Base-by-base conservation (phyloP, 53 echinoderm and acorn worm species). In the Paracentrotus lividus region DNA sequence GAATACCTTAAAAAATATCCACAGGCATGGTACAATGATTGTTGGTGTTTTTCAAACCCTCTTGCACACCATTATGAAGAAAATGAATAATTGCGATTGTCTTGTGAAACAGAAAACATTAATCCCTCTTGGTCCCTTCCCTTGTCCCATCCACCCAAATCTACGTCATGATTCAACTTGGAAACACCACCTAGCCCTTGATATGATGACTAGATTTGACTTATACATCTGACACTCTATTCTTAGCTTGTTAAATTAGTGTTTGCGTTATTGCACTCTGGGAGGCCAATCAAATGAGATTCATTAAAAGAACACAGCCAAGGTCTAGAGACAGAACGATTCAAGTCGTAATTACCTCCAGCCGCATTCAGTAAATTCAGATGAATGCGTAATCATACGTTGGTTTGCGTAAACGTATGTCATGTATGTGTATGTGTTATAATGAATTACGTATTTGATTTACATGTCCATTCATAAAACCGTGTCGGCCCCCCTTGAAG, bases 281-380 rank as follows among this genome's bases (percentile, higher is more conserved):
- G 88, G 88, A 88, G 88, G 36, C 88, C 88, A 88, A 88, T 57
- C 55, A 58, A 88, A 58, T 54, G 56, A 88, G 88, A 55, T 54
- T 88, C 88, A 88, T 88, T 88, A 88, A 85, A 85, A 14, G 88
- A 33, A 88, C 34, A 29, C 27, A 59, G 29, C 88, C 88, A 88
- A 88, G 88, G 88, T 57, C 58, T 33, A 54, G 33, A 57, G 88
- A 88, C 88, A 57, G 23, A n/a, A 38, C 23, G 53, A 88, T 59
- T 88, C 27, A 31, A 88, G 53, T 36, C 60, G 18, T 88, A 88
- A 88, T 88, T 55, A 88, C 34, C 34, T 58, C 59, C 38, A 57
- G 88, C 56, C 18, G 58, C 60, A 88, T 57, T 56, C 85, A 85
- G 13, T 27, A 52, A 52, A 85, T 85, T 76, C 5, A 52, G 14